Percentiles rank a stretch among this genome's conserved stretches.
These are phyloP conservation scores for Maniola hyperantus DNA, from an alignment of 2,888 invertebrate species.

Conservation along the genomic window DNA sequence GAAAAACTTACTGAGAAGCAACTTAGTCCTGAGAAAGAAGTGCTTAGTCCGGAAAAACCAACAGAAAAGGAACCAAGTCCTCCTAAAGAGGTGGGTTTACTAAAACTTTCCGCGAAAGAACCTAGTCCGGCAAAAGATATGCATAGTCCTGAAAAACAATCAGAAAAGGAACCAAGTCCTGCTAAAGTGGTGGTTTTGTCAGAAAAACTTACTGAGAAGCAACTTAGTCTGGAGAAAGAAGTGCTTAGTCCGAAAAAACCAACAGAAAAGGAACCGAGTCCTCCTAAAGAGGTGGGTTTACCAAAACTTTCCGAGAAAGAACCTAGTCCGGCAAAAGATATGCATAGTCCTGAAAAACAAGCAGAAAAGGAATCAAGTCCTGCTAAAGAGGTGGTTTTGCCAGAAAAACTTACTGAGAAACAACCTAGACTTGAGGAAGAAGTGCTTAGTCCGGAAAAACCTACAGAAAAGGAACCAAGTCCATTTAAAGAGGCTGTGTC, in stretches of 20 bases:
- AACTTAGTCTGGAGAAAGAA: slow-evolving; percentile 12
- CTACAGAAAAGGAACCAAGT: background rate
- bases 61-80: background rate
- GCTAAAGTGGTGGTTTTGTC: background rate
- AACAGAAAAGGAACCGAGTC: slow-evolving; percentile 31
- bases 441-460: slow-evolving; percentile 18
- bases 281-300: slow-evolving; percentile 6
- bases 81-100: slow-evolving; percentile 24
- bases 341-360: slow-evolving; percentile 9
- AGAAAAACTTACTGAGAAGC: slow-evolving; percentile 25
- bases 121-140: slow-evolving; percentile 26
- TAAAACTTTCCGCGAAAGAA: background rate
- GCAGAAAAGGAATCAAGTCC: background rate
- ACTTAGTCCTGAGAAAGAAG: background rate
- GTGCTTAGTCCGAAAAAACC: slow-evolving; percentile 15
- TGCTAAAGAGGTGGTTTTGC: background rate
- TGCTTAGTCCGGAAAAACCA: background rate
- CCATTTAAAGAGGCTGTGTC: background rate
- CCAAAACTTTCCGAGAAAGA: slow-evolving; percentile 25
- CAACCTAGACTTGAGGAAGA: background rate
- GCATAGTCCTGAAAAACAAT: slow-evolving; percentile 3
- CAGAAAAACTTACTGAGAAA: background rate
- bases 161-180: slow-evolving; percentile 6
- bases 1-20: slow-evolving; percentile 7
- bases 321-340: slow-evolving; percentile 33